Evolutionary conservation across 2,797 vertebrate species (phyloP), one percentile per base, ranked within the genome.

Genomic region (Pterois miles): DNA sequence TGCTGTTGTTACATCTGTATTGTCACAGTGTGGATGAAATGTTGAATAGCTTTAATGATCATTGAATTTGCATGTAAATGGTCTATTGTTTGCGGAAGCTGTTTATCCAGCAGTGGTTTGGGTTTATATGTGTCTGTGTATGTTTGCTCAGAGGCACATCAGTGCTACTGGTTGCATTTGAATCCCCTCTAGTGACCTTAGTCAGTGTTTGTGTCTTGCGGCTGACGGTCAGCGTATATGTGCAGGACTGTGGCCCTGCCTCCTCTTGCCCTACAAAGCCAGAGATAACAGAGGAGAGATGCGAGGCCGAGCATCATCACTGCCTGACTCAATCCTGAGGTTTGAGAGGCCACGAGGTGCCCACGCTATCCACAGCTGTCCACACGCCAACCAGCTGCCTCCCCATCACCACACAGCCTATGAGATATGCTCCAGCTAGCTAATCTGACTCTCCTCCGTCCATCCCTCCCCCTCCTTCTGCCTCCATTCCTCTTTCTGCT

Each of bases 331-430:
- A 50, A 64, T 65, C 60, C 69, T 65, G 73, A 66, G 29, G 76
- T 70, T 48, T 14, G 70, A 83, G 69, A 69, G 56, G 69, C 71
- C 78, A 81, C 27, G 57, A 82, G 76, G 80, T 82, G 76, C 69
- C 74, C 53, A 50, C 22, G 46, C 82, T 46, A 78, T 71, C 81
- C 81, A 71, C 84, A 86, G 86, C 91, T 90, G 83, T 86, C 79
- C 71, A 46, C 84, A 56, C 38, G 18, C 67, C 80, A 90, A 84
- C 75, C 88, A 88, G 85, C 83, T 88, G 83, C 86, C 78, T 78
- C 54, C 76, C 70, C 65, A 75, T 84, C 81, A 75, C 62, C 18
- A 66, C 84, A 74, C 84, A 88, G 68, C 71, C 84, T 63, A 76
- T 79, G 70, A 78, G 67, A 87, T 65, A 69, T 76, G 73, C 77